Percentiles rank a stretch among this genome's conserved stretches.
Conservation (phyloP, 2,888 invertebrate species). For the Acleris literana region DNA sequence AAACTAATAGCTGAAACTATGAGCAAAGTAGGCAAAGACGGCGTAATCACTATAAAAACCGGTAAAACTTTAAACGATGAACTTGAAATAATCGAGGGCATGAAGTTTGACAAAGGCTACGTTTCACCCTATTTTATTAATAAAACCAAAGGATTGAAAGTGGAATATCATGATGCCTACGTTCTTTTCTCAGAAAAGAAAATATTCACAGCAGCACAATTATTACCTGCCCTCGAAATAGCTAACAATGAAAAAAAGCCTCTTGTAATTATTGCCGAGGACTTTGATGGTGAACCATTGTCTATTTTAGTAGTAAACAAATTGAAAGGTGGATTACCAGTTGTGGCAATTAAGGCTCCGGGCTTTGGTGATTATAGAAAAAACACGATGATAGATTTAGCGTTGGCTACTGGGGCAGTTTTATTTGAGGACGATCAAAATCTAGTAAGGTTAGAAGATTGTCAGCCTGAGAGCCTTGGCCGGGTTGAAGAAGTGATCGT, state of each 20-base stretch:
- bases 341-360: constrained; percentile 97
- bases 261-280: constrained; percentile 96
- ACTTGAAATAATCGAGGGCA: constrained; percentile 97
- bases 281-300: constrained; percentile 96
- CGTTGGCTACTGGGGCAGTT: constrained; percentile 94
- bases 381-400: constrained; percentile 94
- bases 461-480: constrained; percentile 90
- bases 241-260: constrained; percentile 96
- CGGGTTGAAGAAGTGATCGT: constrained; percentile 93
- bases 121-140: constrained; percentile 99
- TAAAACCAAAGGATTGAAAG: constrained; percentile 97
- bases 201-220: constrained; percentile 95
- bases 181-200: constrained; percentile 98
- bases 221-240: constrained; percentile 97
- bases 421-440: constrained; percentile 97
- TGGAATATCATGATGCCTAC: constrained; percentile 97
- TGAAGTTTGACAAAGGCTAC: constrained; percentile 99
- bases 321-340: constrained; percentile 94
- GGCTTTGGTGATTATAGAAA: constrained; percentile 98
- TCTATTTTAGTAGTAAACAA: constrained; percentile 95
- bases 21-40: constrained; percentile 97
- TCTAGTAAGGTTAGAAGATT: constrained; percentile 94
- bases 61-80: constrained; percentile 98
- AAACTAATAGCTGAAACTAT: constrained; percentile 97
- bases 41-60: constrained; percentile 99